These are phyloP conservation scores for Thalassophryne amazonica DNA, from an alignment of 2,797 vertebrate genomes.

Conservation along the genomic window DNA sequence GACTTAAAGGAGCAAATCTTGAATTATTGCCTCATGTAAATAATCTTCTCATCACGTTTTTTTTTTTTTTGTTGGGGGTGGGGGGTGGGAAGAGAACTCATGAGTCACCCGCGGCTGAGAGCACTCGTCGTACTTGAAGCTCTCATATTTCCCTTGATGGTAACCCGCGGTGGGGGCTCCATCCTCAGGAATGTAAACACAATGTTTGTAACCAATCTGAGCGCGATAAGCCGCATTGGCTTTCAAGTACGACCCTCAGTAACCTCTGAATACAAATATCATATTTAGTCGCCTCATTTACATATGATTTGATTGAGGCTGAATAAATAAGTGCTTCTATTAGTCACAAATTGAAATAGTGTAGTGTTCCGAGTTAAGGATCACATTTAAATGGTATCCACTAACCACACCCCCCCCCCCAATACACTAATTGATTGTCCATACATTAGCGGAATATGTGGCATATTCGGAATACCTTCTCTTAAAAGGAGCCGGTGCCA, in stretches of 20 bases:
- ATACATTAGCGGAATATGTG: conserved; percentile 45
- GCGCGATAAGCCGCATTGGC: conserved; percentile 25
- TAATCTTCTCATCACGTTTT: conserved; percentile 60
- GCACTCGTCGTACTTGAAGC: conserved; percentile 65
- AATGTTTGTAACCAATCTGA: conserved; percentile 41
- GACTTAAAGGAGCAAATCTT: conserved; percentile 71
- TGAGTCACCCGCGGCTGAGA: conserved; percentile 63
- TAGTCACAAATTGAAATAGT: conserved; percentile 43
- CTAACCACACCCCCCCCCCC: too few species aligned
- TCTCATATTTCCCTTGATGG: conserved; percentile 69
- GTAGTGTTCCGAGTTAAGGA: conserved; percentile 22
- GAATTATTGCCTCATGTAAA: conserved; percentile 77
- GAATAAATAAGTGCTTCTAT: conserved; percentile 46
- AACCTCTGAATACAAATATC: conserved; percentile 37
- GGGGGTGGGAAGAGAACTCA: conserved; percentile 50
- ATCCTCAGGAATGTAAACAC: conserved; percentile 69
- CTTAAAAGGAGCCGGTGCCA: conserved; percentile 22
- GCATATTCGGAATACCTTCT: conserved; percentile 57
- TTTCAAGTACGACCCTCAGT: conserved; percentile 18
- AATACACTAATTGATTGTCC: too few species aligned
- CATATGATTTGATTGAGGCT: conserved; percentile 40
- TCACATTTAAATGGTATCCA: conserved; percentile 37
- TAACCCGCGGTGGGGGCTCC: conserved; percentile 53
- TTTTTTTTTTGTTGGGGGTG: conserved; percentile 2
- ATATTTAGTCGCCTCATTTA: conserved; percentile 38